A percentile compares a stretch with the other conserved stretches of the same genome.
Conservation (phyloP, 2,113 vertebrate genomes). For the Amia ocellicauda region DNA sequence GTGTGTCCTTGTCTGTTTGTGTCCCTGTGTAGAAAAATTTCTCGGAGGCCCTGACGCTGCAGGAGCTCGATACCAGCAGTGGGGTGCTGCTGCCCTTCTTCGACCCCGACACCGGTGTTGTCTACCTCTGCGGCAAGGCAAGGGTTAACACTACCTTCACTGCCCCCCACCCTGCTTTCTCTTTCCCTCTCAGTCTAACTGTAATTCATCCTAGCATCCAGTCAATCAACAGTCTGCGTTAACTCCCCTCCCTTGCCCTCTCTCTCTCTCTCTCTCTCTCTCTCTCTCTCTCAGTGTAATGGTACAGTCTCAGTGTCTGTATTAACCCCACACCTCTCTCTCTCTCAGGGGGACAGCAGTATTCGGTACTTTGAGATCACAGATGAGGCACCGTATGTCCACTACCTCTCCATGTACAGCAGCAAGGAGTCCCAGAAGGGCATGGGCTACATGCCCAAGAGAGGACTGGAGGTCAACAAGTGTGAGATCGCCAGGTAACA, state of each 20-base stretch:
- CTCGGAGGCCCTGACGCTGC: slow-evolving; percentile 71
- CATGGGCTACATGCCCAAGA: slow-evolving; percentile 89
- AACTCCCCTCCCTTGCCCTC: slow-evolving; percentile 2
- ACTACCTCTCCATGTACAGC: slow-evolving; percentile 84
- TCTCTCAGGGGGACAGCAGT: slow-evolving; percentile 81
- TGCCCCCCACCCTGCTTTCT: too few relatives aligned
- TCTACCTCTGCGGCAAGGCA: slow-evolving; percentile 89
- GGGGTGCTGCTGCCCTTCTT: slow-evolving; percentile 85
- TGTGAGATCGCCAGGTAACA: slow-evolving; percentile 84
- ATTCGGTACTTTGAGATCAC: slow-evolving; percentile 91
- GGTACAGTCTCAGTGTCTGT: not conserved
- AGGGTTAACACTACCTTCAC: not conserved
- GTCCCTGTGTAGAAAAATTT: slow-evolving; percentile 65
- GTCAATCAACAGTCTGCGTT: not conserved
- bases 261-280: not conserved
- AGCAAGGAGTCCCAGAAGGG: slow-evolving; percentile 89
- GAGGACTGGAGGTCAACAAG: slow-evolving; percentile 87
- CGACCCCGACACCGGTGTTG: slow-evolving; percentile 80
- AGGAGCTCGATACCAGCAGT: slow-evolving; percentile 86
- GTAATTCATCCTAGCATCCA: not conserved
- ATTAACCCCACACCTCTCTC: not conserved
- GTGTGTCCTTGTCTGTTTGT: not conserved
- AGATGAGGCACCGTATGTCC: slow-evolving; percentile 78
- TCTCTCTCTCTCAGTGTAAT: not conserved
- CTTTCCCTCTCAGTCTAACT: not conserved